Conservation (phyloP, 2,888 invertebrate genomes). For the Netelia melanura region DNA sequence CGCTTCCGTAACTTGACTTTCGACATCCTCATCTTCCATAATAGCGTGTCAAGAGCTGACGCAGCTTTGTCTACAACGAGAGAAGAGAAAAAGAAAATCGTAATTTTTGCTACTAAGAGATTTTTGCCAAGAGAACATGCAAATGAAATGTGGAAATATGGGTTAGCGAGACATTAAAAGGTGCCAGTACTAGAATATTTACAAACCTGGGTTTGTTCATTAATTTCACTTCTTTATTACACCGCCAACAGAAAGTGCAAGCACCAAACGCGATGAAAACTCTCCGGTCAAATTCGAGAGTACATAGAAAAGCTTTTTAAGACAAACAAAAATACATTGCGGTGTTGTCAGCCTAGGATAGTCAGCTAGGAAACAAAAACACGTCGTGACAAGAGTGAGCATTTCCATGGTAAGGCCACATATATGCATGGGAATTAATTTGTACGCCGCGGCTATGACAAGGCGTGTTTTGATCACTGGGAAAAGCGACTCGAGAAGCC, state of each 20-base stretch:
- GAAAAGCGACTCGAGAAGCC: too few relatives aligned
- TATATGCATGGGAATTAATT: neutral
- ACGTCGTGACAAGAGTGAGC: neutral
- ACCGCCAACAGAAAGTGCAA: neutral
- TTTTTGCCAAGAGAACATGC: neutral
- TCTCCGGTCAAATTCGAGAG: neutral
- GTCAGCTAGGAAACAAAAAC: conserved; percentile 49
- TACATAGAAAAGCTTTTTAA: neutral
- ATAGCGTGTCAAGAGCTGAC: conserved; percentile 70
- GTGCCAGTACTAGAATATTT: too few relatives aligned
- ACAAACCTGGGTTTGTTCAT: neutral
- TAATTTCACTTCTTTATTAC: conserved; percentile 3
- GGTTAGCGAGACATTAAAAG: too few relatives aligned
- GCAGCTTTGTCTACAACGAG: conserved; percentile 45
- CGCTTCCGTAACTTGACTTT: conserved; percentile 78
- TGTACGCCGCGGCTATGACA: neutral
- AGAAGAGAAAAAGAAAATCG: conserved; percentile 21
- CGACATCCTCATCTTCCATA: conserved; percentile 84
- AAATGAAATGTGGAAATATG: neutral
- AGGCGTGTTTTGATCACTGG: too few relatives aligned
- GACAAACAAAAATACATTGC: conserved; percentile 6
- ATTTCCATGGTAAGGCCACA: conserved; percentile 41
- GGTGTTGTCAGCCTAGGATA: conserved; percentile 39
- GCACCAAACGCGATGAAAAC: neutral
- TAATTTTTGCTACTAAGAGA: neutral